Evolutionary conservation across 2,797 vertebrate species (phyloP).

Genomic region (Rhynchotus rufescens): DNA sequence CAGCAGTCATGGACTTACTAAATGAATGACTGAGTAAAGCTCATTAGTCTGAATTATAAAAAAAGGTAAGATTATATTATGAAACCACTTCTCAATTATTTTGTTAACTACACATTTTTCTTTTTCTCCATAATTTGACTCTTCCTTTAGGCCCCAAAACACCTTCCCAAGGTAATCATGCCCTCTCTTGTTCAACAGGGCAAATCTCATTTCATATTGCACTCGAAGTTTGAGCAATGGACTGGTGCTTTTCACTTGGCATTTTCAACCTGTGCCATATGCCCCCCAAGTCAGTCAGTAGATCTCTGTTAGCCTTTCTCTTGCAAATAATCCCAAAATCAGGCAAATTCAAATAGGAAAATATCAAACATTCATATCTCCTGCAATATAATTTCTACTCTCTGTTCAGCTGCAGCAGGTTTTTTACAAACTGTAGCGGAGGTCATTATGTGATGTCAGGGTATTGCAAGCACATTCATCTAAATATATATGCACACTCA

Average conservation of each 20-base stretch:
- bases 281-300: no score
- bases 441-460: not conserved
- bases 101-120: not conserved
- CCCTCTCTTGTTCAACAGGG: not conserved
- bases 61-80: conserved; percentile 10
- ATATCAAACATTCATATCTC: no score
- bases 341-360: no score
- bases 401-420: not conserved
- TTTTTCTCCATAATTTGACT: not conserved
- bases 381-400: not conserved
- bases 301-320: not conserved
- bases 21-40: not conserved
- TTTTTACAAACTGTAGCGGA: not conserved
- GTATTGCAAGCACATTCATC: not conserved
- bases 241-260: not conserved
- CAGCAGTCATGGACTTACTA: not conserved
- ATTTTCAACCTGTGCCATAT: not conserved
- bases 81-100: not conserved
- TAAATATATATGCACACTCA: not conserved
- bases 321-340: not conserved
- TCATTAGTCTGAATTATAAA: not conserved
- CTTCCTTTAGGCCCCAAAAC: not conserved
- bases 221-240: not conserved
- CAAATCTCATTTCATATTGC: not conserved
- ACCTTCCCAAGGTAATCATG: no score